Evolutionary conservation across 2,888 invertebrate species (phyloP).

Genomic region (Nebria salina): DNA sequence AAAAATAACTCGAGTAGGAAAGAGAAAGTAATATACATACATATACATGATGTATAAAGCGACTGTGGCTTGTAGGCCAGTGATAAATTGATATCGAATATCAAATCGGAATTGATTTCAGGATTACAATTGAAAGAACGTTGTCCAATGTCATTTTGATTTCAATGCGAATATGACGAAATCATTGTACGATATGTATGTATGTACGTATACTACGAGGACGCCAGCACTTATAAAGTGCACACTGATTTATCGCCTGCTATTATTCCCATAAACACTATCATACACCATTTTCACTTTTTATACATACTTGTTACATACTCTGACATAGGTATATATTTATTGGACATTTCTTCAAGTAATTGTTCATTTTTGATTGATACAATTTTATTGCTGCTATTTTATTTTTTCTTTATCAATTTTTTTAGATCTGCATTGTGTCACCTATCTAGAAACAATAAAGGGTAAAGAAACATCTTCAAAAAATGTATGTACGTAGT

Average conservation of each 20-base stretch:
- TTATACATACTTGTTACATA: background rate
- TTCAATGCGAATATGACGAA: background rate
- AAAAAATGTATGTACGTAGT: no score
- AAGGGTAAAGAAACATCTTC: no score
- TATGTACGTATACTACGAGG: background rate
- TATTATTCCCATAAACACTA: background rate
- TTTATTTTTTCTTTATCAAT: no score
- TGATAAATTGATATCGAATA: conserved; percentile 14
- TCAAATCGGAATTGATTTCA: conserved; percentile 9
- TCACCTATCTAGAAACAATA: no score
- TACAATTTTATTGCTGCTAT: background rate
- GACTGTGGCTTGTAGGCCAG: background rate
- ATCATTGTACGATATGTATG: background rate
- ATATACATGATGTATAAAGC: background rate
- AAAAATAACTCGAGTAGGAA: background rate
- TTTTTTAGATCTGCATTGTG: no score
- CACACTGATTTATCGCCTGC: conserved; percentile 6
- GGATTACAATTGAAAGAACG: conserved; percentile 3
- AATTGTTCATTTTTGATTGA: background rate
- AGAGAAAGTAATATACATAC: background rate
- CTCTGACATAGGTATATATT: background rate
- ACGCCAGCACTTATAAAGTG: background rate
- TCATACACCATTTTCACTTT: background rate
- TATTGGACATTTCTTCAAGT: background rate
- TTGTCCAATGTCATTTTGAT: conserved; percentile 1